These are phyloP conservation scores for Rhogogaster chlorosoma DNA, from an alignment of 2,888 invertebrate genomes.

Conservation along the genomic window DNA sequence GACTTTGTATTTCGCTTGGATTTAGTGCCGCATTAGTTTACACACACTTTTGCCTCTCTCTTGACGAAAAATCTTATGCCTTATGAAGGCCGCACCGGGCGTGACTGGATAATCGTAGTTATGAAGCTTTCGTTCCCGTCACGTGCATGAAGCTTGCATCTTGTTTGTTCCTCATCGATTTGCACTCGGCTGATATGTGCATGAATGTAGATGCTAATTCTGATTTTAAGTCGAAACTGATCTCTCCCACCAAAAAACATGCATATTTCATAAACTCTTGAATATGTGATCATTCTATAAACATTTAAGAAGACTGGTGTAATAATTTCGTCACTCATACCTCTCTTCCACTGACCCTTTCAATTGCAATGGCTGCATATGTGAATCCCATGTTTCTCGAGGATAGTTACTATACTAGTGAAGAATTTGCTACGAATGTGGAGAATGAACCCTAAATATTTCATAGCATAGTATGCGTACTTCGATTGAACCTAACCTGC, in stretches of 20 bases:
- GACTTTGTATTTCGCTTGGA: slow-evolving; percentile 11
- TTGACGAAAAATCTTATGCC: neutral
- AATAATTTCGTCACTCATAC: neutral
- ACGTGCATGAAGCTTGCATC: neutral
- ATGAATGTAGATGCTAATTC: neutral
- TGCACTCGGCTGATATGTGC: neutral
- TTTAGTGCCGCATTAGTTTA: neutral
- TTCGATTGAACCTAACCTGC: neutral
- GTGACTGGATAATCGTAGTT: too few species aligned
- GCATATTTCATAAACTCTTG: neutral
- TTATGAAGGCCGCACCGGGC: too few species aligned
- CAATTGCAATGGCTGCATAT: neutral
- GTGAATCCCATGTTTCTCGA: neutral
- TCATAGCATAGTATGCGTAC: neutral
- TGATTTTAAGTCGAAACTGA: neutral
- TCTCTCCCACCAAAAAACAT: neutral
- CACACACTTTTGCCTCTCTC: neutral
- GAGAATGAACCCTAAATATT: neutral
- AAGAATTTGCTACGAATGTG: neutral
- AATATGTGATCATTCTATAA: neutral
- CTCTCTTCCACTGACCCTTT: neutral
- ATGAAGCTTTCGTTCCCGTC: neutral
- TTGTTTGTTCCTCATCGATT: neutral
- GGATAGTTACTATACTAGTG: too few species aligned
- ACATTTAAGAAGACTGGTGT: neutral